Conservation (phyloP, 2,888 invertebrate species). For the Cephus rjabovi region DNA sequence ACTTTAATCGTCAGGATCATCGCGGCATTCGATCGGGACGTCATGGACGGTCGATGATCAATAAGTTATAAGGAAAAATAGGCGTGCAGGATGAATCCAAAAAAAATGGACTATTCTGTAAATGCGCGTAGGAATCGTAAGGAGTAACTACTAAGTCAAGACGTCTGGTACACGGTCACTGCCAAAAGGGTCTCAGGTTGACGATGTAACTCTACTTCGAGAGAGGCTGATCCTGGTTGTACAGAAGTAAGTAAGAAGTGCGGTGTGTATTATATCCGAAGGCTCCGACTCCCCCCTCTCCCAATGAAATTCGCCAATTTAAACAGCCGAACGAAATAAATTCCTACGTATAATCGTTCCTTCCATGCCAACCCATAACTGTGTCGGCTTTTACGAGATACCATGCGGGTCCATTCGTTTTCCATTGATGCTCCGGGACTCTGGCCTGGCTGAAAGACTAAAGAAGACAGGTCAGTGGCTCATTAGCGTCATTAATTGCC, state of each 20-base stretch:
- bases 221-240: not conserved
- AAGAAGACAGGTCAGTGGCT: not conserved
- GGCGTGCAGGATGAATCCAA: too few relatives aligned
- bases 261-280: not conserved
- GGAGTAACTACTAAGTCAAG: not conserved
- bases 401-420: conserved; percentile 23
- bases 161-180: not conserved
- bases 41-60: not conserved
- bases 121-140: conserved; percentile 2
- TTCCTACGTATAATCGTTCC: conserved; percentile 19
- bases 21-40: not conserved
- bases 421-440: conserved; percentile 10
- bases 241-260: not conserved
- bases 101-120: not conserved
- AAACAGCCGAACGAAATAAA: conserved; percentile 21
- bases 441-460: not conserved
- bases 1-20: not conserved
- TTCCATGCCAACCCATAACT: conserved; percentile 18
- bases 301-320: conserved; percentile 17
- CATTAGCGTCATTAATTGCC: not conserved
- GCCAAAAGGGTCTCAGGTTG: not conserved
- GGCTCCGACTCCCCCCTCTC: conserved; percentile 19
- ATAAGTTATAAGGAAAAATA: not conserved
- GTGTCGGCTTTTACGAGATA: conserved; percentile 11
- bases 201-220: not conserved